phyloP scores from a whole-genome alignment of 2,888 invertebrate species.

The Dione juno region DNA sequence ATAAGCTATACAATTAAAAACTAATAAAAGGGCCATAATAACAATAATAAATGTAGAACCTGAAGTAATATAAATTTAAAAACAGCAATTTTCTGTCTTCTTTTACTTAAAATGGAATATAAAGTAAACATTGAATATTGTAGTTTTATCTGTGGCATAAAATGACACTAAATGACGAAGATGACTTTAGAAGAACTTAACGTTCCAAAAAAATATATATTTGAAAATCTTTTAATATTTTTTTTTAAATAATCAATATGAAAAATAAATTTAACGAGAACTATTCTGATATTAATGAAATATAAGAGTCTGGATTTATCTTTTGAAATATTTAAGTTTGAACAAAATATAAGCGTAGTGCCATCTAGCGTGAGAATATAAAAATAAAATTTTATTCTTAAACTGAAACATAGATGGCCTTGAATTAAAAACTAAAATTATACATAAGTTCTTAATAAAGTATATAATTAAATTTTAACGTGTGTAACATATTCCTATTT shows the following conservation, averaged over 20 bases:
- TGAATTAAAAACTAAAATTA: not conserved
- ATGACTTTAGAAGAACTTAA: not conserved
- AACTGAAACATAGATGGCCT: conserved; percentile 4
- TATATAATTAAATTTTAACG: no score
- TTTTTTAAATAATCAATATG: not conserved
- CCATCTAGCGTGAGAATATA: not conserved
- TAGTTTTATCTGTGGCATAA: not conserved
- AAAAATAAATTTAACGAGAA: not conserved
- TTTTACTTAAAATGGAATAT: conserved; percentile 15
- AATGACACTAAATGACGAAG: not conserved
- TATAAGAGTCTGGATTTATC: not conserved
- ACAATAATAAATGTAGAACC: not conserved
- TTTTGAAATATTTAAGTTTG: not conserved
- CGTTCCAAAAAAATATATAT: not conserved
- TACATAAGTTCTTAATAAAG: not conserved
- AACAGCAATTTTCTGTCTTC: not conserved
- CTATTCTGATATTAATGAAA: not conserved
- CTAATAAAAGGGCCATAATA: not conserved
- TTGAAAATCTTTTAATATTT: not conserved
- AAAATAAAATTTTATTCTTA: not conserved
- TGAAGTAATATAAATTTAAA: not conserved
- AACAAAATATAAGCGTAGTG: not conserved
- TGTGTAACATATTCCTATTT: no score
- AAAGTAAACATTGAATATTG: not conserved
- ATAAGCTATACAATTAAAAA: not conserved